Evolutionary conservation across 2,113 vertebrate genomes (phyloP).

Genomic region (Rafetus swinhoei): DNA sequence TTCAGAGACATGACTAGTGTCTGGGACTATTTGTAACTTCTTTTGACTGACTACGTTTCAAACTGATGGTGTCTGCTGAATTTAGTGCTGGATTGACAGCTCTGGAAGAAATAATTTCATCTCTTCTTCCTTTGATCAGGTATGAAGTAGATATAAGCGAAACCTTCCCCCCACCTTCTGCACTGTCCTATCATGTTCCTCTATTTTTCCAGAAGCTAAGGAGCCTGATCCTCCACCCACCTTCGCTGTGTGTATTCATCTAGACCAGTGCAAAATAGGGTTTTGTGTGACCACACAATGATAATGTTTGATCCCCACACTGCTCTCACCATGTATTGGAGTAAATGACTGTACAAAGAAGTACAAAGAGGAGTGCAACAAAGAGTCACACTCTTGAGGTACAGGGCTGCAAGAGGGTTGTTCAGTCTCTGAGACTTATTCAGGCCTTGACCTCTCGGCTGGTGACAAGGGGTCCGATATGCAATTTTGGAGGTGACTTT

Average conservation of each 20-base stretch:
- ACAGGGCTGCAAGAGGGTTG: neutral
- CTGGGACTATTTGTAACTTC: neutral
- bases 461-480: neutral
- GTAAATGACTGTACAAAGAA: neutral
- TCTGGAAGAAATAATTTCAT: neutral
- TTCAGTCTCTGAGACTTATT: neutral
- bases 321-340: no score
- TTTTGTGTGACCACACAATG: neutral
- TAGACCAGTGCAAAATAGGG: neutral
- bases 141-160: neutral
- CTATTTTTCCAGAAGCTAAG: neutral
- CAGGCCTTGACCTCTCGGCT: neutral
- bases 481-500: neutral
- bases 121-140: neutral
- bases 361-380: neutral
- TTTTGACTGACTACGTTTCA: neutral
- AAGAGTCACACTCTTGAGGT: neutral
- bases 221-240: neutral
- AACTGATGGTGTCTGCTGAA: fast-evolving
- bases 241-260: neutral
- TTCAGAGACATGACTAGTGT: neutral
- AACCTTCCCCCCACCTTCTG: neutral
- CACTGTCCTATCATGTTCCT: neutral
- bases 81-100: fast-evolving
- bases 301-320: neutral